Percentiles rank a stretch among this genome's conserved stretches.
Evolutionary conservation across 2,113 vertebrate species (phyloP).

Genomic region (Cebidichthys violaceus): DNA sequence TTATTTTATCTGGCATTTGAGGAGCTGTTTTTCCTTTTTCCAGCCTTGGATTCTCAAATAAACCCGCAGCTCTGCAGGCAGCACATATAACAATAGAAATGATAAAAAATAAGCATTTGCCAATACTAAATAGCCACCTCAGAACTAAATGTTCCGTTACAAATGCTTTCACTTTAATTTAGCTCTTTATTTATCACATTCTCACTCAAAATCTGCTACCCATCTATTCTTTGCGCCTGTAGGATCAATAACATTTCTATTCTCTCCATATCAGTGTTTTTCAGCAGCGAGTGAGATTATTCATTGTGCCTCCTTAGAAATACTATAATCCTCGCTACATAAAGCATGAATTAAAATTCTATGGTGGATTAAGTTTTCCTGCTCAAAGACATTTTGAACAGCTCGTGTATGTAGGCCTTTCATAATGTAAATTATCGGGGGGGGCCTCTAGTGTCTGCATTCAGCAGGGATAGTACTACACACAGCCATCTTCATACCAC

Average conservation of each 20-base stretch:
- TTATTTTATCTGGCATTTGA: conserved; percentile 45
- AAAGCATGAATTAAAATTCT: conserved; percentile 56
- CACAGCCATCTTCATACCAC: conserved; percentile 23
- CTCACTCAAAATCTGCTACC: background rate
- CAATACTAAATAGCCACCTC: background rate
- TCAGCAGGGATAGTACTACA: conserved; percentile 14
- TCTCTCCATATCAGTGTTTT: conserved; percentile 23
- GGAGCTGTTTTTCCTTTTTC: conserved; percentile 2
- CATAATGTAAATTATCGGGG: conserved; percentile 38
- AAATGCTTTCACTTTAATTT: conserved; percentile 24
- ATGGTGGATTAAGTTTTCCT: conserved; percentile 42
- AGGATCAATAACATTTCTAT: conserved; percentile 39
- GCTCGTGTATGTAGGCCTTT: conserved; percentile 28
- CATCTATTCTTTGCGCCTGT: conserved; percentile 1
- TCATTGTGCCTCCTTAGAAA: conserved; percentile 27
- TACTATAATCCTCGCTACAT: conserved; percentile 45
- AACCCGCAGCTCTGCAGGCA: background rate
- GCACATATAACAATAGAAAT: background rate
- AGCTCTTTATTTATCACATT: conserved; percentile 12
- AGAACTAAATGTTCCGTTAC: background rate
- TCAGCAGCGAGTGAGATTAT: conserved; percentile 12
- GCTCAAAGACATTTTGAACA: conserved; percentile 32
- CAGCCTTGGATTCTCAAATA: background rate
- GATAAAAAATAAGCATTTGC: background rate
- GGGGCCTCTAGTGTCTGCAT: background rate